These are phyloP conservation scores for Neomicropteryx cornuta DNA, from an alignment of 1,140 invertebrate genomes.

Conservation along the genomic window DNA sequence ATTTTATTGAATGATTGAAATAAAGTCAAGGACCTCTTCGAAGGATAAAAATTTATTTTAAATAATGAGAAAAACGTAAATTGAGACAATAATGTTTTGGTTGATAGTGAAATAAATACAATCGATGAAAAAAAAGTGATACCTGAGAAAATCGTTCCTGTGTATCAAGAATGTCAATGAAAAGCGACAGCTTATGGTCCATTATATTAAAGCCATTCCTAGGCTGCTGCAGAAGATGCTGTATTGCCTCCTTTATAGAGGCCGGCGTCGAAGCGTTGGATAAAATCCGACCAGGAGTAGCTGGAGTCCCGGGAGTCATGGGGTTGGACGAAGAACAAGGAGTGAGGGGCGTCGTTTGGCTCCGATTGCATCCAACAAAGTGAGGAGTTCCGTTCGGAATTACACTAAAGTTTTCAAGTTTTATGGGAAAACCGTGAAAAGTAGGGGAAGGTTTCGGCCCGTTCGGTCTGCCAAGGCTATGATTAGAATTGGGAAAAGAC, in stretches of 20 bases:
- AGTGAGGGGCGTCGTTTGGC: constrained; percentile 35
- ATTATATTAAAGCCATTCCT: constrained; percentile 61
- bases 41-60: too few species aligned
- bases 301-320: constrained; percentile 27
- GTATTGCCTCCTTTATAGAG: constrained; percentile 49
- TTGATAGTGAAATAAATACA: too few species aligned
- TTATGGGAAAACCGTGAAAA: constrained; percentile 49
- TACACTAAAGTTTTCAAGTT: too few species aligned
- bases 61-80: too few species aligned
- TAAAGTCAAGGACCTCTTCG: too few species aligned
- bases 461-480: constrained; percentile 25
- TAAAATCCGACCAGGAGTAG: too few species aligned
- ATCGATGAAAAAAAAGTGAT: constrained; percentile 15
- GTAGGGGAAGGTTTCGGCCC: constrained; percentile 46
- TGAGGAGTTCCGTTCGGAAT: too few species aligned
- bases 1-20: too few species aligned
- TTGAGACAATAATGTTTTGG: too few species aligned
- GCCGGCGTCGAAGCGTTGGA: constrained; percentile 42
- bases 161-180: constrained; percentile 68
- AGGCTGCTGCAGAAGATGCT: constrained; percentile 52
- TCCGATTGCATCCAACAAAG: too few species aligned
- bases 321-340: constrained; percentile 38
- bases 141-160: constrained; percentile 73
- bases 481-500: constrained; percentile 29
- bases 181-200: constrained; percentile 64